Evolutionary conservation across 2,797 vertebrate species (phyloP).

Genomic region (Gymnodraco acuticeps): DNA sequence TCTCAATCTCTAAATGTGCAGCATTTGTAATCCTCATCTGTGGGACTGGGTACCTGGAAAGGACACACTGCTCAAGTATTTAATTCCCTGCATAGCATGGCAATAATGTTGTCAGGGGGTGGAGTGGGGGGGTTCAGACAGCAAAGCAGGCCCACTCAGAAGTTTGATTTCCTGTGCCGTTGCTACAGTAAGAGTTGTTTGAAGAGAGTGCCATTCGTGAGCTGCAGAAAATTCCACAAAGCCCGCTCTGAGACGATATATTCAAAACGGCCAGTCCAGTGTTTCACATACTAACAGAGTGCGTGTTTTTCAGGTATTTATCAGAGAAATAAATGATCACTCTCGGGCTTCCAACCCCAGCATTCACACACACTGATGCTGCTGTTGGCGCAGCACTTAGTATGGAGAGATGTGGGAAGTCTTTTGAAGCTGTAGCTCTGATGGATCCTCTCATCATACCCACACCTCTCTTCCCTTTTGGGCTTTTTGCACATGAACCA

Average conservation of each 20-base stretch:
- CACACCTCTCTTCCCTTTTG: not conserved
- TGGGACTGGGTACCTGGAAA: not conserved
- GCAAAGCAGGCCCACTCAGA: conserved; percentile 4
- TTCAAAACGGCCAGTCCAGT: conserved; percentile 2
- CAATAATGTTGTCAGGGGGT: conserved; percentile 16
- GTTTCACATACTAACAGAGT: not conserved
- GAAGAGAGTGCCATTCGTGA: conserved; percentile 25
- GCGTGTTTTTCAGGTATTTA: conserved; percentile 22
- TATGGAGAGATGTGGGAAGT: conserved; percentile 43
- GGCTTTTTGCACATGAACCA: conserved; percentile 41
- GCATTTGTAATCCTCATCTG: not conserved
- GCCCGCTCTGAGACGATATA: conserved; percentile 2
- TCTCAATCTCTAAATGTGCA: not conserved
- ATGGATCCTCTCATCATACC: conserved; percentile 22
- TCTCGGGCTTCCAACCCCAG: conserved; percentile 6
- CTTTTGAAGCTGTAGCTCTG: conserved; percentile 45
- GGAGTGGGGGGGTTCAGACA: conserved; percentile 13
- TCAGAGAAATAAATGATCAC: conserved; percentile 43
- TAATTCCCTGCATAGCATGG: conserved; percentile 21
- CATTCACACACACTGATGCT: conserved; percentile 18
- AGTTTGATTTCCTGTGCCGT: conserved; percentile 2
- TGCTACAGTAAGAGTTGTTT: conserved; percentile 15
- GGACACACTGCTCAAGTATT: conserved; percentile 17
- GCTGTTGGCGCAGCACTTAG: conserved; percentile 25
- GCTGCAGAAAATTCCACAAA: conserved; percentile 18